phyloP scores from a whole-genome alignment of 2,113 vertebrate species.

The Melierax canorus region DNA sequence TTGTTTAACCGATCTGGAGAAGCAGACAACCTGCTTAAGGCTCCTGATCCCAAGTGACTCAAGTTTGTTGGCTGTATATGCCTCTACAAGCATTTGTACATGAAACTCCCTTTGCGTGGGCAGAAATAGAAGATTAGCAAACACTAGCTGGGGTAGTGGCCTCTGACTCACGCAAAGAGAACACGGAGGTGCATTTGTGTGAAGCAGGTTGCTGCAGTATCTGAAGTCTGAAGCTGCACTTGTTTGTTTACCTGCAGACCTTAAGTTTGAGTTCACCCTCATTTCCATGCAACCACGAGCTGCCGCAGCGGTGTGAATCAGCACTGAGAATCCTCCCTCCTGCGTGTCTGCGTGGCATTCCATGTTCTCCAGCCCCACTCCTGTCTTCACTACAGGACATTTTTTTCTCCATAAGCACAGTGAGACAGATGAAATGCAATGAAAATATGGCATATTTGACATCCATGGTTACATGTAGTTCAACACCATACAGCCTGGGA shows the following conservation, averaged over 20 bases:
- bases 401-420: not conserved
- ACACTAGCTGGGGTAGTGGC: not conserved
- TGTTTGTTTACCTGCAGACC: not conserved
- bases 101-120: not conserved
- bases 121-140: not conserved
- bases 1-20: not conserved
- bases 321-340: not conserved
- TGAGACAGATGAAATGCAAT: not conserved
- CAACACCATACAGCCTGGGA: not conserved
- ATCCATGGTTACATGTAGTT: not conserved
- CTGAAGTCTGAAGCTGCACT: not conserved
- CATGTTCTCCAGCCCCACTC: not conserved
- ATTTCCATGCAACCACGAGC: not conserved
- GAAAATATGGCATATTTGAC: not conserved
- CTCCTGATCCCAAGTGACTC: not conserved
- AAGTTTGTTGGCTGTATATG: not conserved
- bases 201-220: not conserved
- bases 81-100: not conserved
- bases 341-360: not conserved
- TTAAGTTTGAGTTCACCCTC: not conserved
- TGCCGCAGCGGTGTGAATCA: fast-evolving
- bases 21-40: not conserved
- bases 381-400: not conserved
- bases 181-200: not conserved
- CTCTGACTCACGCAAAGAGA: not conserved